These are phyloP conservation scores for Pterophyllum scalare DNA, from an alignment of 2,113 vertebrate species.

Conservation along the genomic window DNA sequence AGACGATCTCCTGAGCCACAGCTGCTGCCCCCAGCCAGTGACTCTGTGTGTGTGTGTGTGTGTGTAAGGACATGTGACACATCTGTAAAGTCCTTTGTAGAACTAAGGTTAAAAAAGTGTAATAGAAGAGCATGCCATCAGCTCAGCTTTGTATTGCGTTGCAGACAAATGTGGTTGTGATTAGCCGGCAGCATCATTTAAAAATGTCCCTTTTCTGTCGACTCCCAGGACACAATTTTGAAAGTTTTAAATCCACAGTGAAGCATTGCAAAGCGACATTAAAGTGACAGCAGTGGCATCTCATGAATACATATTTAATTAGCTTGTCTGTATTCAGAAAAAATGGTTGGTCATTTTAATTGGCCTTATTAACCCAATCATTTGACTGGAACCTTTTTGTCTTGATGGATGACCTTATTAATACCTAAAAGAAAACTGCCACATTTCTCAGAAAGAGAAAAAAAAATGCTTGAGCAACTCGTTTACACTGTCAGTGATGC, in stretches of 20 bases:
- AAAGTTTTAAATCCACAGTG: neutral
- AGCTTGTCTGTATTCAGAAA: slow-evolving; percentile 52
- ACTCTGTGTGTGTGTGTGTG: neutral
- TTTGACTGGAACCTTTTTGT: slow-evolving; percentile 61
- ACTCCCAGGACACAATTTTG: neutral
- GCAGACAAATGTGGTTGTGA: neutral
- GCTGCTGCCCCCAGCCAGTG: no score
- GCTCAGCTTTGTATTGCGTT: neutral
- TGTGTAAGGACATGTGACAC: neutral
- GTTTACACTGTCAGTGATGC: slow-evolving; percentile 25
- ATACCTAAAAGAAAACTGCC: slow-evolving; percentile 24
- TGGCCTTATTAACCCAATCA: slow-evolving; percentile 64
- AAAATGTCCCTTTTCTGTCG: neutral
- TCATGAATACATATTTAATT: slow-evolving; percentile 48
- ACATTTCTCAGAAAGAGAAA: slow-evolving; percentile 1
- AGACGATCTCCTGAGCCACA: neutral
- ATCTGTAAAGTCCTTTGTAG: slow-evolving; percentile 1
- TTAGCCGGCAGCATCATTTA: neutral
- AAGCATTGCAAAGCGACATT: neutral
- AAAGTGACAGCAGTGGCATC: slow-evolving; percentile 21
- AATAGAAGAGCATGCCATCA: neutral
- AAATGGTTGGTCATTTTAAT: slow-evolving; percentile 57
- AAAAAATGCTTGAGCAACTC: slow-evolving; percentile 27
- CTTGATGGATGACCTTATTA: slow-evolving; percentile 72
- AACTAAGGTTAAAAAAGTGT: neutral